Evolutionary conservation across 2,888 invertebrate genomes (phyloP), one percentile per base, ranked within the genome.

Genomic region (Heliconius erato): DNA sequence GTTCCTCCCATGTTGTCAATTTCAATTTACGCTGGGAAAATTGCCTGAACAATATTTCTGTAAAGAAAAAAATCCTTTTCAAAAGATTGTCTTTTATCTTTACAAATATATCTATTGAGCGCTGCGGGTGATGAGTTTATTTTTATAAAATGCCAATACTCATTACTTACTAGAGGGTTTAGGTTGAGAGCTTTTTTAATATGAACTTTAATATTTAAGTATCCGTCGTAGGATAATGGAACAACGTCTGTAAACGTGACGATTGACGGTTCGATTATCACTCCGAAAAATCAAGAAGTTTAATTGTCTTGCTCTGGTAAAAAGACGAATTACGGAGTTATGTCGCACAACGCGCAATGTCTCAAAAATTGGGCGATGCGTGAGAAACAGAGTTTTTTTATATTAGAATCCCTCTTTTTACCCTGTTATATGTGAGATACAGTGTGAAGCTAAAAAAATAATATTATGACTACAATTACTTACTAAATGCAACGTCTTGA

Each of bases 11-110:
- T 28, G 67, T 67, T 78, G 78, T 78, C 78, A 78, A 78, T 67
- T 76, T 44, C 78, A 78, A 78, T 78, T 78, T 78, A 49, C 67
- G 67, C 67, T 78, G 11, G 23, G 44, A 67, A 35, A 76, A 78
- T 67, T 44, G 78, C 67, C 44, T 28, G 11, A 67, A 78, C 76
- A 76, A 76, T 76, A 76, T 76, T 63, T 63, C 23, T 63, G 49
- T 74, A 74, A 59, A 59, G 59, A 76, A 76, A 35, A 63, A 63
- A 40, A n/a, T 76, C 26, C 35, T 76, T 59, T 76, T 63, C 16
- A 35, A 63, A 35, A 63, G 16, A 40, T 40, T 63, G 16, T 76
- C 4, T 63, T 14, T 63, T 72, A 26, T 44, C 16, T 44, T 72
- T 72, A 7, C 23, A 63, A 14, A 74, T 54, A 59, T 23, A 19